Conservation (phyloP, 2,113 vertebrate genomes). For the Reinhardtius hippoglossoides region DNA sequence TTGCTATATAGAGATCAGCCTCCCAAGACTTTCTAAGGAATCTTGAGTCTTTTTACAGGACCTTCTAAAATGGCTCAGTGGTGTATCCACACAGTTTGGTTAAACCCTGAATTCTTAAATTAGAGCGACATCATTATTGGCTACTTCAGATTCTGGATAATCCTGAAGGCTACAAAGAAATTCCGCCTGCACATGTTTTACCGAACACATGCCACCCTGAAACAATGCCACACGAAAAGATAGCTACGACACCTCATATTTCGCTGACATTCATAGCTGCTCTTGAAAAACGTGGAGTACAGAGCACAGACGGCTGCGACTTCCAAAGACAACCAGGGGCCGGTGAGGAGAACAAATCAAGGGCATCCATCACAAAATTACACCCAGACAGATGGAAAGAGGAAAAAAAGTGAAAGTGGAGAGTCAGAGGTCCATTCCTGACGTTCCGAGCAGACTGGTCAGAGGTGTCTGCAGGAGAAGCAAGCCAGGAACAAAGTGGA, state of each 20-base stretch:
- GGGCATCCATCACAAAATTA: conserved; percentile 42
- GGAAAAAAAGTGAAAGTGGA: conserved; percentile 5
- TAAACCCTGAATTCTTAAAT: background rate
- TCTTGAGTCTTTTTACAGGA: conserved; percentile 59
- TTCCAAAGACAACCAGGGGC: conserved; percentile 51
- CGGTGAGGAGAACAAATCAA: conserved; percentile 45
- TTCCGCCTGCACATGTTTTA: background rate
- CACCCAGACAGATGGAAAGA: conserved; percentile 49
- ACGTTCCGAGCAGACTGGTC: background rate
- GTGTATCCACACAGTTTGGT: conserved; percentile 8
- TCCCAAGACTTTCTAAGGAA: conserved; percentile 54
- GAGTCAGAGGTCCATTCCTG: conserved; percentile 42
- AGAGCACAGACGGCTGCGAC: conserved; percentile 22
- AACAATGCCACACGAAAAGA: background rate
- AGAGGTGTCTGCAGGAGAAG: background rate
- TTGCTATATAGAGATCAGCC: conserved; percentile 54
- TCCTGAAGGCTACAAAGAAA: background rate
- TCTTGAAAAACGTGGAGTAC: conserved; percentile 23
- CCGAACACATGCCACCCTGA: background rate
- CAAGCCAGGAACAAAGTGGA: conserved; percentile 1
- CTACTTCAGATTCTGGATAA: background rate
- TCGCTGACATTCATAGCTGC: conserved; percentile 25
- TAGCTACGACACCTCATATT: background rate
- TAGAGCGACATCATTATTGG: background rate
- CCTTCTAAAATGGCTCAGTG: conserved; percentile 20